phyloP scores from a whole-genome alignment of 1,140 invertebrate species.

The Brachionus calyciflorus region DNA sequence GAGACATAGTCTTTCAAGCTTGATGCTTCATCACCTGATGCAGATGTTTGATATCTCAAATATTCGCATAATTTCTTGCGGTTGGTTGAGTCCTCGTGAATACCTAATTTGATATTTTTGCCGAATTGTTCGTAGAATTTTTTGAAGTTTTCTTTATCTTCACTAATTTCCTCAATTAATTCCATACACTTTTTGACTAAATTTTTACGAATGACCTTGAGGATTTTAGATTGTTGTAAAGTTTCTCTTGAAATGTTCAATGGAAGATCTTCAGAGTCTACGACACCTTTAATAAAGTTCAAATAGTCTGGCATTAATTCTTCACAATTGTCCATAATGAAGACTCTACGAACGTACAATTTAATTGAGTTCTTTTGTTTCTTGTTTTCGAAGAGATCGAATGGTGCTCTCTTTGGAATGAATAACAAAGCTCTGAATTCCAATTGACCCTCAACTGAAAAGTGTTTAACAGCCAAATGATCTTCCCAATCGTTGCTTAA shows the following conservation, averaged over 20 bases:
- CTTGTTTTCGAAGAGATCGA: slow-evolving; percentile 96
- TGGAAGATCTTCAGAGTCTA: slow-evolving; percentile 94
- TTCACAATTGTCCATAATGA: slow-evolving; percentile 99
- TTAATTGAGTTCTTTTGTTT: slow-evolving; percentile 99
- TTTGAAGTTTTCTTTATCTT: slow-evolving; percentile 96
- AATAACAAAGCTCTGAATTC: slow-evolving; percentile 95
- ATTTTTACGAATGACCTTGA: slow-evolving; percentile 96
- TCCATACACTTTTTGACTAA: slow-evolving; percentile 98
- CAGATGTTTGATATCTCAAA: slow-evolving; percentile 85
- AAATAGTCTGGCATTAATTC: slow-evolving; percentile 96
- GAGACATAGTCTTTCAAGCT: slow-evolving; percentile 92
- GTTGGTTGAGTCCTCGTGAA: slow-evolving; percentile 94
- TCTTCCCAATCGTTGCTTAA: slow-evolving; percentile 99
- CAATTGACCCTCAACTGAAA: slow-evolving; percentile 95
- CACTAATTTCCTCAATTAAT: slow-evolving; percentile 87
- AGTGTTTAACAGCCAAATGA: slow-evolving; percentile 95
- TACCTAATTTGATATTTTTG: slow-evolving; percentile 95
- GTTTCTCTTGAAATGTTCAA: slow-evolving; percentile 98
- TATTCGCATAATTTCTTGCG: slow-evolving; percentile 86
- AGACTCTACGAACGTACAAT: slow-evolving; percentile 89
- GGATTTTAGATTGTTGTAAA: slow-evolving; percentile 96
- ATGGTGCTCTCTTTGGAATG: slow-evolving; percentile 87
- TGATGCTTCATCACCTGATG: slow-evolving; percentile 86
- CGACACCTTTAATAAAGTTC: slow-evolving; percentile 93
- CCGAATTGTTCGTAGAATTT: slow-evolving; percentile 98